Conservation (phyloP, 1,140 invertebrate species). For the Acyrthosiphon pisum region DNA sequence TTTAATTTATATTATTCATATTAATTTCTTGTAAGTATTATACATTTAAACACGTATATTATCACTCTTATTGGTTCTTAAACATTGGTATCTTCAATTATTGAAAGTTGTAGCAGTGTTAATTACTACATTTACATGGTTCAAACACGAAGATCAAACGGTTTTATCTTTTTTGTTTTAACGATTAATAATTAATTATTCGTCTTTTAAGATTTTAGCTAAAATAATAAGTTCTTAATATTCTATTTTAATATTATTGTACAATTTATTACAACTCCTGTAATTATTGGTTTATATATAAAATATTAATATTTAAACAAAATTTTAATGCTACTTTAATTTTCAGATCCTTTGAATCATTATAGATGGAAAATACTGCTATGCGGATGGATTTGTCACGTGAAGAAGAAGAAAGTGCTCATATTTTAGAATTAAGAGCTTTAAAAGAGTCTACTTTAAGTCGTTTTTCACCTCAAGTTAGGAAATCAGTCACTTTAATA, state of each 20-base stretch:
- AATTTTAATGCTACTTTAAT: not conserved
- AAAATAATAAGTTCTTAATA: too few relatives aligned
- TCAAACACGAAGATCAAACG: too few relatives aligned
- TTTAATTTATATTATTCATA: not conserved
- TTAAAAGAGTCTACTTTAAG: not conserved
- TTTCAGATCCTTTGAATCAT: constrained; percentile 37
- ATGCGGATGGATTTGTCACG: not conserved
- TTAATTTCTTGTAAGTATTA: not conserved
- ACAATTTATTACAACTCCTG: not conserved
- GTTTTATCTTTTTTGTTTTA: not conserved
- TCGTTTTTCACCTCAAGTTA: not conserved
- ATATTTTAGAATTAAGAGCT: not conserved
- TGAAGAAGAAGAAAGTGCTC: not conserved
- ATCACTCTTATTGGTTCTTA: not conserved
- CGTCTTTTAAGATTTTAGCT: too few relatives aligned
- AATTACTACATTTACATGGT: not conserved
- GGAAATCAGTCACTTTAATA: not conserved
- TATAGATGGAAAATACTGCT: not conserved
- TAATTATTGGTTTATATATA: not conserved
- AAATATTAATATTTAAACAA: not conserved
- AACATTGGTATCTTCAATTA: not conserved
- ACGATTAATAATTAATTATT: not conserved
- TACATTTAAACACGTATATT: not conserved
- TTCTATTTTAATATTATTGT: not conserved
- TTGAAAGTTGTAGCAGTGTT: not conserved